A percentile compares a stretch with the other conserved stretches of the same genome.
These are phyloP conservation scores for Chloroclystis v-ata DNA, from an alignment of 2,888 invertebrate genomes.

Conservation along the genomic window DNA sequence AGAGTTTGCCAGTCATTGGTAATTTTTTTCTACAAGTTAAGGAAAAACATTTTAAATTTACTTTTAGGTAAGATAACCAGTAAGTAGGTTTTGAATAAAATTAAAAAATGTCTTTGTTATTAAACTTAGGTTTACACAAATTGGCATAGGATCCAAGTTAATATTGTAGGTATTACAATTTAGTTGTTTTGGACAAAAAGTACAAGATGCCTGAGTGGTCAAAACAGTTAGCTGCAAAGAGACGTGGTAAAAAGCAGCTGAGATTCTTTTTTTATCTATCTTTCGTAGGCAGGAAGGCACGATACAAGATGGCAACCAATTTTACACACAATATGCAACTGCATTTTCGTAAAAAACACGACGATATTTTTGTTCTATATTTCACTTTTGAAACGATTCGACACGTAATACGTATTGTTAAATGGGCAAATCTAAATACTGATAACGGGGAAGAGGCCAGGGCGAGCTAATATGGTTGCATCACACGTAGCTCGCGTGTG, in stretches of 20 bases:
- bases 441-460: constrained; percentile 46
- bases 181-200: constrained; percentile 20
- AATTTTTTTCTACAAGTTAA: no score
- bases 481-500: constrained; percentile 62
- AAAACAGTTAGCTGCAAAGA: constrained; percentile 39
- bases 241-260: constrained; percentile 49
- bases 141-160: not conserved
- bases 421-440: constrained; percentile 43
- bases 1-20: no score
- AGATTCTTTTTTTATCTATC: constrained; percentile 70
- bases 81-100: no score
- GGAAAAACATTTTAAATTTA: no score
- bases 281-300: constrained; percentile 70
- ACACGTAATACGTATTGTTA: constrained; percentile 49
- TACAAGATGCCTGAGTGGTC: constrained; percentile 27
- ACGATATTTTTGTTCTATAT: constrained; percentile 37
- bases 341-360: constrained; percentile 52
- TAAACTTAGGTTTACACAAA: no score
- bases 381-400: constrained; percentile 35
- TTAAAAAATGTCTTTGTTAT: no score
- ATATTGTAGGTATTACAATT: constrained; percentile 5
- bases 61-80: no score
- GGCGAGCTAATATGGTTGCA: constrained; percentile 70
- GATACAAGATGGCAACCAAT: constrained; percentile 76
- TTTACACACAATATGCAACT: constrained; percentile 70